Evolutionary conservation across 2,797 vertebrate species (phyloP), one percentile per base, ranked within the genome.

Genomic region (Falco columbarius): DNA sequence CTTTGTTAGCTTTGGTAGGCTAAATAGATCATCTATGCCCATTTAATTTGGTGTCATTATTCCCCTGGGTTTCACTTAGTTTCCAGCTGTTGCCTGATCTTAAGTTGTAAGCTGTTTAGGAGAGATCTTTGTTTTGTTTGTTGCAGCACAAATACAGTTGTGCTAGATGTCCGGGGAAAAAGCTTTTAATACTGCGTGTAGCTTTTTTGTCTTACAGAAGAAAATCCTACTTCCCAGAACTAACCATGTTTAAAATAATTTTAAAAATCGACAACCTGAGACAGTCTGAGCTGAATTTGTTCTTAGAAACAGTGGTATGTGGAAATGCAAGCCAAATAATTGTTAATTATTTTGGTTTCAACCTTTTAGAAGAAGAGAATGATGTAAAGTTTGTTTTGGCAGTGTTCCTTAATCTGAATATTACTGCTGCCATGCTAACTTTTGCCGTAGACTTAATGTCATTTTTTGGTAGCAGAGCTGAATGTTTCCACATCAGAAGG

Each of bases 401-500:
- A 93, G 91, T 36, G 44, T 94, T 93, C 56, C 65, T 97, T 97
- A 68, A 88, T 97, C 59, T 95, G 79, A 95, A 52, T 97, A 72
- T 85, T 94, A 68, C 65, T 92, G 77, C 88, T 95, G 89, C 77
- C 93, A 79, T 75, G 84, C 55, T 83, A 81, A 59, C 42, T 79
- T 95, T 83, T 96, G 20, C 63, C 55, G 62, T 86, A 94, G 65
- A 84, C 72, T 86, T 97, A 95, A 83, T 86, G 72, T 83, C 42
- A 55, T 72, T 95, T 82, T 94, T 95, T 81, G 90, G n/a, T 93
- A 83, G 42, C 66, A 90, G 55, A 95, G 62, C 59, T 66, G 82
- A 96, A 80, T 93, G 63, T 94, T 96, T 95, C 90, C 55, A 61
- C 65, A 6, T 96, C 89, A 89, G 83, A 92, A 88, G 86, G 47